Evolutionary conservation across 1,140 invertebrate species (phyloP), one percentile per base, ranked within the genome.

Genomic region (Plectus sambesii): DNA sequence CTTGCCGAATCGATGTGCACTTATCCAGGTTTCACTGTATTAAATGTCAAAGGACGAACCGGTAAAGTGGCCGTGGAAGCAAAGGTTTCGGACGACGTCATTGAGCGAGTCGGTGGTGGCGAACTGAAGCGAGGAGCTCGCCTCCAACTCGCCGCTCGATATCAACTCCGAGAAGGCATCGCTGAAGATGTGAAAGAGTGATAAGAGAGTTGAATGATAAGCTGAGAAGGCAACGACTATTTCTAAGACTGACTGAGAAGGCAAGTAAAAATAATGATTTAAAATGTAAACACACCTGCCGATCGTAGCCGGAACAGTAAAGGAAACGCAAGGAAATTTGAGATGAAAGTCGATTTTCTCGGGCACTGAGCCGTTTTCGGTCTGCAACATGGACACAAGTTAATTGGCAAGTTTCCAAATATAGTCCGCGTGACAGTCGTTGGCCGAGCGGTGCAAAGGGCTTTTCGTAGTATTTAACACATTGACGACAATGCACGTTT

Each of bases 121-220:
- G n/a, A 48, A 37, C 20, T 49, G 47, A 17, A 38, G 37, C 26
- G 46, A 42, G 4, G 56, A 46, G 1, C 45, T 47, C 30, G 29
- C 39, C 37, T 49, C 38, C 8, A 62, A 51, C 19, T 62, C 59
- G 25, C 49, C 61, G 26, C 51, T 47, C 5, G 35, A 26, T 9
- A 63, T 15, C 26, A 63, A 43, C 8, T 45, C 38, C 4, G 47
- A 48, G 36, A 53, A 63, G 6, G 51, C 55, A 19, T 61, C 45
- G 35, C 55, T 60, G 43, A 52, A 42, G 27, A 52, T 39, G n/a
- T 4, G 25, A 5, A 41, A 6, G 27, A 5, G 37, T n/a, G 5
- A 9, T 5, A 47, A 15, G 5, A 9, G 6, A 6, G 39, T 8
- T 47, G 42, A 20, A 17, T 29, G 15, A 20, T 39, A 46, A 27